Base-by-base conservation (phyloP, 2,113 vertebrate species). In the Lycocorax pyrrhopterus region DNA sequence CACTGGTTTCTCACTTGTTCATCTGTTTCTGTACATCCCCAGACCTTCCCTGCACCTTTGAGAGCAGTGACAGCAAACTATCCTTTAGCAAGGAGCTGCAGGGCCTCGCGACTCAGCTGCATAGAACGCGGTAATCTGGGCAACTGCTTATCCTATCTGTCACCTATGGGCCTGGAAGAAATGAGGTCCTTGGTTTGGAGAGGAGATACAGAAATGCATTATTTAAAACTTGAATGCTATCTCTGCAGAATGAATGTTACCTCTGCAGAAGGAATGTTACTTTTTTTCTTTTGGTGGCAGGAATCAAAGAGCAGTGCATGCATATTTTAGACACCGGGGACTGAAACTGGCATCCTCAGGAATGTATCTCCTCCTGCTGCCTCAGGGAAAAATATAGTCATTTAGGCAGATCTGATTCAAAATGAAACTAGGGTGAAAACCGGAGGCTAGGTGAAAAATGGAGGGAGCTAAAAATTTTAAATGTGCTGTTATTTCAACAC, bases 401-500 rank as follows among this genome's bases (percentile, higher is more conserved):
- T 71, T 80, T 91, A 73, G 59, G 67, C 43, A 91, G 63, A 90
- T 83, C 72, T 87, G 74, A 83, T 87, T 89, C 58, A 80, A 94
- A 94, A 76, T 73, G 41, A 85, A 96, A 85, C 51, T 72, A 87
- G 72, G 51, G 75, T 85, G 52, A 91, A 91, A 95, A 90, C 39
- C 73, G 74, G n/a, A 87, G 75, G 74, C 62, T 91, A 69, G 84
- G 72, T 96, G 63, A 94, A 93, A 90, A 95, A 94, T 64, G 25
- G 84, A 90, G 59, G 7, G 30, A 80, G 87, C 8, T 89, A 60
- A 94, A 87, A n/a, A 86, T 80, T 90, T 90, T 44, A 75, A 27
- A 82, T 47, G 15, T 63, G 47, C 9, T 84, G 30, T 63, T 84
- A 77, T 77, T 93, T 80, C 73, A 80, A 91, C 30, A 77, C 9